Conservation (phyloP, 2,888 invertebrate genomes). For the Clanis bilineata region DNA sequence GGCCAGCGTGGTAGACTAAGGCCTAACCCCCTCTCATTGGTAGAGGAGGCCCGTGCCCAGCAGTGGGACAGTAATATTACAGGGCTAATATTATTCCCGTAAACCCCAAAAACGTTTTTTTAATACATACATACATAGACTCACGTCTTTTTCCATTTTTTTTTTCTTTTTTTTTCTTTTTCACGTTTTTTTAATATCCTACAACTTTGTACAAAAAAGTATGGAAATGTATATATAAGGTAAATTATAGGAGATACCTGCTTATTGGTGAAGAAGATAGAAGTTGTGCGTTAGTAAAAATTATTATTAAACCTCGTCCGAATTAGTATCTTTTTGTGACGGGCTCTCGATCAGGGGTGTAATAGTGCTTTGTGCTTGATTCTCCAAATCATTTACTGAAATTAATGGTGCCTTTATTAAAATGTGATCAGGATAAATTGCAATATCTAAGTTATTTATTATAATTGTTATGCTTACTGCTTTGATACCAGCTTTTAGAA, state of each 20-base stretch:
- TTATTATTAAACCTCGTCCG: slow-evolving; percentile 51
- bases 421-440: slow-evolving; percentile 12
- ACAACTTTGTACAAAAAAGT: too few species aligned
- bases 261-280: slow-evolving; percentile 37
- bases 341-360: slow-evolving; percentile 67
- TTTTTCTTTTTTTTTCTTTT: too few species aligned
- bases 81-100: too few species aligned
- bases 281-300: slow-evolving; percentile 22
- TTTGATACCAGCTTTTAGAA: slow-evolving; percentile 73
- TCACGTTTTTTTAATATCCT: too few species aligned
- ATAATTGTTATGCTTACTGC: slow-evolving; percentile 56
- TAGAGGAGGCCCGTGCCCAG: too few species aligned
- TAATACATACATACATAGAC: too few species aligned
- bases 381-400: slow-evolving; percentile 83
- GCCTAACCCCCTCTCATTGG: too few species aligned
- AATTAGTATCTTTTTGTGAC: slow-evolving; percentile 56
- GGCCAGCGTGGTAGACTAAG: too few species aligned
- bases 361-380: slow-evolving; percentile 56
- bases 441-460: not conserved
- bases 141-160: too few species aligned
- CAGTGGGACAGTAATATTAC: too few species aligned
- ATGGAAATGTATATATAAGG: not conserved
- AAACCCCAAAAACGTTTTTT: too few species aligned
- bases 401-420: slow-evolving; percentile 33
- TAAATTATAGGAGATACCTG: not conserved